A percentile compares a stretch with the other conserved stretches of the same genome.
These are phyloP conservation scores for Sebastes nivosus DNA, from an alignment of 2,797 vertebrate genomes.

Conservation along the genomic window DNA sequence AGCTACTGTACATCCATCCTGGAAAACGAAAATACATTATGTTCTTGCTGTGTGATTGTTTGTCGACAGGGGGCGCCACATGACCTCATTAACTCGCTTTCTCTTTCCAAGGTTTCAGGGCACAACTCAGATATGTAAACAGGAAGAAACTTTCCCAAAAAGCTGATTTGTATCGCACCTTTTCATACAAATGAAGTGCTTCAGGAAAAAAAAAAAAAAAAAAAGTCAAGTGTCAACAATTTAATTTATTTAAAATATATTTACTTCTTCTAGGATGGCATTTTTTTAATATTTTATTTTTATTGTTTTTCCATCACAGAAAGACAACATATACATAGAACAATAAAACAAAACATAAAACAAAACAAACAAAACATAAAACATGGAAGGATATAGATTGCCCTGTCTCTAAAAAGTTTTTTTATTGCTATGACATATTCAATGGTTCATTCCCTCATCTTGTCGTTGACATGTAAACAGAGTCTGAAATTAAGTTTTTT, in stretches of 20 bases:
- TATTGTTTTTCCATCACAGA: too few species aligned
- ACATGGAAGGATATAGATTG: too few species aligned
- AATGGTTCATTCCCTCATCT: too few species aligned
- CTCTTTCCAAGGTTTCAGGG: background rate
- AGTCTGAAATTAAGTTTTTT: too few species aligned
- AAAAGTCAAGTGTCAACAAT: background rate
- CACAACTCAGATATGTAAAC: background rate
- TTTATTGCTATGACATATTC: too few species aligned
- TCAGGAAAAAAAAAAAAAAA: background rate
- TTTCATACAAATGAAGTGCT: background rate
- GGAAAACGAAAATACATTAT: conserved; percentile 11
- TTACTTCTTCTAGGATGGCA: background rate
- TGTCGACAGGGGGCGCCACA: conserved; percentile 43
- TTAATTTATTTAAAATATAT: background rate
- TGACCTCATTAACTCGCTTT: accelerated
- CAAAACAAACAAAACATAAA: too few species aligned
- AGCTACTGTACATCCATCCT: background rate
- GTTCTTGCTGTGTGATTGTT: conserved; percentile 1
- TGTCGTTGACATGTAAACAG: too few species aligned
- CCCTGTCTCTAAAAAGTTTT: too few species aligned
- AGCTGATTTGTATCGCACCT: background rate
- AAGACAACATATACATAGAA: too few species aligned
- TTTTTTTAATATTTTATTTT: too few species aligned
- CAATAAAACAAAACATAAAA: too few species aligned
- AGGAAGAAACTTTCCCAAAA: background rate